Base-by-base conservation (phyloP, 2,113 vertebrate genomes). In the Toxotes jaculatrix region DNA sequence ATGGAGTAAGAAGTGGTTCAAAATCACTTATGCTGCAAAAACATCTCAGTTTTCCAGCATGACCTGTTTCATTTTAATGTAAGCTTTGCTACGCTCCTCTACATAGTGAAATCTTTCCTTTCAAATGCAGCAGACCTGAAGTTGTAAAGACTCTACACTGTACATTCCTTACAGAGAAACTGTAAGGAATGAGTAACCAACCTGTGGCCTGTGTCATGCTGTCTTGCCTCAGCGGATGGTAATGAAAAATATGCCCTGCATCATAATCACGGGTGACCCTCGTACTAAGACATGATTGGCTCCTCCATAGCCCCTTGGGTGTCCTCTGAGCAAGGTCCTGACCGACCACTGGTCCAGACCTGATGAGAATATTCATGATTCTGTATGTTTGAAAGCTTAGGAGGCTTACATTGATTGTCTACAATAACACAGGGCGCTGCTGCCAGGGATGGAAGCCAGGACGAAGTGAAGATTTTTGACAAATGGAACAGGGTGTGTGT, bases 351-450 rank as follows among this genome's bases (percentile, higher is more conserved):
- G 61, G 62, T 31, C 36, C 12, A 3, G 21, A 90, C 92, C 87
- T 90, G 91, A 90, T 31, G 61, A 51, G 91, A 93, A 94, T 94
- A 93, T 93, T 91, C 86, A 93, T 92, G 83, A 83, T 13, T 7
- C 56, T 68, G 74, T 86, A 43, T 73, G 67, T 88, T 80, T 82
- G 75, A 85, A 73, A 82, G 74, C 68, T 27, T 7, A 1, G 57
- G 77, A 83, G 63, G 76, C 74, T 79, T 17, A n/a, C 76, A 89
- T 88, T 72, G 84, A 91, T 88, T 70, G 55, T 88, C 68, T 83
- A 61, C 82, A 91, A 90, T 64, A 85, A 88, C 70, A 63, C 67
- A 56, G 31, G 49, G 68, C 62, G 79, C 57, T 36, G 67, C 80
- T 56, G 53, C 82, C 71, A 65, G 31, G 62, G 34, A 21, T 60